Conservation (phyloP, 2,113 vertebrate species). For the Archilochus colubris region DNA sequence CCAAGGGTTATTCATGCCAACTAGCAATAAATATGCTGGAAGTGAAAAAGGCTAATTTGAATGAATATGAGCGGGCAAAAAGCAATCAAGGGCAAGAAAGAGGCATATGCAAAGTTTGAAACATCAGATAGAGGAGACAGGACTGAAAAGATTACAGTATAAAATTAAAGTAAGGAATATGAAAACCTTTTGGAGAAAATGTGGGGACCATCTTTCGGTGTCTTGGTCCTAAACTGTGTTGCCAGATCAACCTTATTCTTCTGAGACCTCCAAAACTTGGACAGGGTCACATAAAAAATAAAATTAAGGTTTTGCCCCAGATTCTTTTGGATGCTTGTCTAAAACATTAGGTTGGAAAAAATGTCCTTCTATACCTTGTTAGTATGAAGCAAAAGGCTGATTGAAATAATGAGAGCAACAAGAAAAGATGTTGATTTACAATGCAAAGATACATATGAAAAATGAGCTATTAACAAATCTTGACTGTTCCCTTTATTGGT, state of each 20-base stretch:
- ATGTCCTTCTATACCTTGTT: rapidly evolving
- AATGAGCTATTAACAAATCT: background rate
- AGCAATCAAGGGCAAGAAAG: constrained; percentile 64
- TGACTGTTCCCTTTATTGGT: rapidly evolving
- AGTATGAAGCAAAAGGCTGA: background rate
- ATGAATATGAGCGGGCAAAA: constrained; percentile 50
- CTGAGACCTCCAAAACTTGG: background rate
- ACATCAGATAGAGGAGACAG: background rate
- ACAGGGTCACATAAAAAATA: background rate
- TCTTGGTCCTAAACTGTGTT: background rate
- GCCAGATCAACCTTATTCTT: background rate
- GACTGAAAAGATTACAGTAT: background rate
- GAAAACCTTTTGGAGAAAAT: background rate
- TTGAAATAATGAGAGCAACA: background rate
- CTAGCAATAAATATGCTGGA: constrained; percentile 67
- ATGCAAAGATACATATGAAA: background rate
- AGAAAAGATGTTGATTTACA: background rate
- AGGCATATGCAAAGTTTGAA: constrained; percentile 45
- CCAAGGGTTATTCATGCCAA: constrained; percentile 61
- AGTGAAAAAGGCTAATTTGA: constrained; percentile 61
- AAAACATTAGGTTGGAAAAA: background rate
- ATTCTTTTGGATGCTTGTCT: background rate
- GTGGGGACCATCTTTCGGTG: rapidly evolving
- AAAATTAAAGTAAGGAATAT: background rate
- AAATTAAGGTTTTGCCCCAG: background rate